A percentile compares a stretch with the other conserved stretches of the same genome.
Conservation (phyloP, 2,113 vertebrate species). For the Sceloporus undulatus region DNA sequence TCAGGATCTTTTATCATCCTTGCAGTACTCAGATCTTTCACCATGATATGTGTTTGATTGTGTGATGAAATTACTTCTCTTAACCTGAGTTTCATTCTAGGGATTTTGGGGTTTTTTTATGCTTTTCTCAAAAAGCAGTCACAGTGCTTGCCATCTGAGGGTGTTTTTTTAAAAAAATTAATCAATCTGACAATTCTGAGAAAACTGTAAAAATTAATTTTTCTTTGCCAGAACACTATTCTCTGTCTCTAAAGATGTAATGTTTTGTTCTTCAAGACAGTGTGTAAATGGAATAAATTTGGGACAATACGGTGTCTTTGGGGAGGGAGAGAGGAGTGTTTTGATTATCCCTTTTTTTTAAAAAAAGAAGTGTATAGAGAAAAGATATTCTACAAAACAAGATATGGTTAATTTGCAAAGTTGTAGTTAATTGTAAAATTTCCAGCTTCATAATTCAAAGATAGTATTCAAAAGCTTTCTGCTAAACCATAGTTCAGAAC, state of each 20-base stretch:
- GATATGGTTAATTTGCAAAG: slow-evolving; percentile 32
- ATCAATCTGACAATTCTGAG: slow-evolving; percentile 59
- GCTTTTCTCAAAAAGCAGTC: no score
- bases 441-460: slow-evolving; percentile 37
- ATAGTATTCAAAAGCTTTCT: slow-evolving; percentile 20
- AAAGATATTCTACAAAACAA: slow-evolving; percentile 51
- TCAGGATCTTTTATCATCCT: accelerated
- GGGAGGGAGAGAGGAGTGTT: slow-evolving; percentile 16
- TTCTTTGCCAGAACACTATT: slow-evolving; percentile 64
- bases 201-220: slow-evolving; percentile 63
- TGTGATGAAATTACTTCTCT: slow-evolving; percentile 49
- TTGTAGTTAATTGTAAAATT: background rate
- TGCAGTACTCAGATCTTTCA: background rate
- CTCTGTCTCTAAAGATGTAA: slow-evolving; percentile 57
- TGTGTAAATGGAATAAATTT: slow-evolving; percentile 72
- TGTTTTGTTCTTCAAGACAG: slow-evolving; percentile 60
- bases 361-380: slow-evolving; percentile 30
- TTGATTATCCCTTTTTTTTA: slow-evolving; percentile 46
- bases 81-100: slow-evolving; percentile 56
- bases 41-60: background rate
- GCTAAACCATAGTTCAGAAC: background rate
- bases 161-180: slow-evolving; percentile 46
- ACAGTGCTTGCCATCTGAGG: slow-evolving; percentile 33
- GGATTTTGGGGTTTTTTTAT: slow-evolving; percentile 58
- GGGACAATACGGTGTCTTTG: slow-evolving; percentile 67